Conservation (phyloP, 2,888 invertebrate species). For the Melanchra persicariae region DNA sequence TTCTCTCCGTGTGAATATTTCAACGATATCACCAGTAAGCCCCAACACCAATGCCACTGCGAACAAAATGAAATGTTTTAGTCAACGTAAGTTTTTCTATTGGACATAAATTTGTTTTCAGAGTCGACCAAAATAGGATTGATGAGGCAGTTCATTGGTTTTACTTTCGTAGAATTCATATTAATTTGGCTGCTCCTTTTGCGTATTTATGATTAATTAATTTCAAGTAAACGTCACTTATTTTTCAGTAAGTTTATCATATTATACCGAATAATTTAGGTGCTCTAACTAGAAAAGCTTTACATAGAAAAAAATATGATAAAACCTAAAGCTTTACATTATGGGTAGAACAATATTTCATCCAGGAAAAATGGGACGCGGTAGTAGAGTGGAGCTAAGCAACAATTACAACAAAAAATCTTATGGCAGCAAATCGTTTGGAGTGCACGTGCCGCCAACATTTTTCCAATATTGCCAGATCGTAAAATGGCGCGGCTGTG, state of each 20-base stretch:
- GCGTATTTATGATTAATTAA: too few relatives aligned
- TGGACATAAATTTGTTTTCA: neutral
- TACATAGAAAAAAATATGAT: neutral
- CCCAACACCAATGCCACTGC: constrained; percentile 84
- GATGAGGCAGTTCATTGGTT: neutral
- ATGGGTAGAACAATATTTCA: constrained; percentile 33
- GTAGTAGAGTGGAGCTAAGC: constrained; percentile 53
- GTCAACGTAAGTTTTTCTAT: neutral
- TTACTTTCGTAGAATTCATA: neutral
- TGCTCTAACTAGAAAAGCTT: constrained; percentile 8
- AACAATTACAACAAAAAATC: constrained; percentile 67
- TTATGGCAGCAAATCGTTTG: constrained; percentile 70
- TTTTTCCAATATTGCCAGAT: constrained; percentile 84
- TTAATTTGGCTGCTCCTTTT: neutral
- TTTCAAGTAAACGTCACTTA: neutral
- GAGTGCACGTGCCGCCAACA: constrained; percentile 82
- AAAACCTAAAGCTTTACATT: neutral
- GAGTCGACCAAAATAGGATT: neutral
- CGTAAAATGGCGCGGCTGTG: constrained; percentile 75
- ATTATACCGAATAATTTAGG: too few relatives aligned
- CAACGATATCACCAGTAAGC: constrained; percentile 72
- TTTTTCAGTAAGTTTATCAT: neutral
- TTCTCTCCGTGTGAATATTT: constrained; percentile 85
- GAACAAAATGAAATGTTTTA: constrained; percentile 62
- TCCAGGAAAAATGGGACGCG: constrained; percentile 51